Base-by-base conservation (phyloP, 2,797 vertebrate species). In the Sciurus vulgaris region DNA sequence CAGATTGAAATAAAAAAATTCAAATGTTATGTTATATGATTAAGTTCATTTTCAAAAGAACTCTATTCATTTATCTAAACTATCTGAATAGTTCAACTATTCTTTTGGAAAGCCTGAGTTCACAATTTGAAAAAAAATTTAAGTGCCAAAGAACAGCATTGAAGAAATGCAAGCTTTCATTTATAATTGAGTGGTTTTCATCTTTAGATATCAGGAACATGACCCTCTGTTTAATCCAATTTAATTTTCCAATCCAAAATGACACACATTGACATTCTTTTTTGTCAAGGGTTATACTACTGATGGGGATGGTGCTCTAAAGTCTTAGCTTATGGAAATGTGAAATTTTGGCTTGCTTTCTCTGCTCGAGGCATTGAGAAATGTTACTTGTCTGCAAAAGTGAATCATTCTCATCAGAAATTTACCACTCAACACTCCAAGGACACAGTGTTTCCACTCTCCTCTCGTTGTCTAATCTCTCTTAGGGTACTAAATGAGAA, bases 401-500 rank as follows among this genome's bases (percentile, higher is more conserved):
- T 26, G 18, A 77, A 70, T 73, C 72, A 74, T 33, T 78, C 89
- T 93, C 77, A 84, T 69, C 47, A 94, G 70, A 91, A 89, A 91
- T n/a, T 30, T 56, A 51, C 38, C 70, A 69, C 47, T 47, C 83
- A 81, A 0, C 24, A 3, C 38, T 72, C 30, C 78, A 70, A 65
- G 30, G 69, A 79, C 56, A 83, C 35, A 30, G 1, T 5, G n/a
- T 18, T 74, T 73, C 61, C 49, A n/a, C 79, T 76, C 59, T 73
- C n/a, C 20, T 30, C n/a, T 49, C 24, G 35, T 35, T 73, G 61
- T 41, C 35, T 22, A 7, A 20, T 38, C 35, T 79, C 38, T 86
- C 61, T 54, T 15, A 78, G 14, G 24, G n/a, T 38, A 59, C 10
- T 83, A 44, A 14, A 86, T 0, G 28, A 35, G 70, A 78, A 89